phyloP scores from a whole-genome alignment of 2,113 vertebrate genomes.

The Apteryx mantelli region DNA sequence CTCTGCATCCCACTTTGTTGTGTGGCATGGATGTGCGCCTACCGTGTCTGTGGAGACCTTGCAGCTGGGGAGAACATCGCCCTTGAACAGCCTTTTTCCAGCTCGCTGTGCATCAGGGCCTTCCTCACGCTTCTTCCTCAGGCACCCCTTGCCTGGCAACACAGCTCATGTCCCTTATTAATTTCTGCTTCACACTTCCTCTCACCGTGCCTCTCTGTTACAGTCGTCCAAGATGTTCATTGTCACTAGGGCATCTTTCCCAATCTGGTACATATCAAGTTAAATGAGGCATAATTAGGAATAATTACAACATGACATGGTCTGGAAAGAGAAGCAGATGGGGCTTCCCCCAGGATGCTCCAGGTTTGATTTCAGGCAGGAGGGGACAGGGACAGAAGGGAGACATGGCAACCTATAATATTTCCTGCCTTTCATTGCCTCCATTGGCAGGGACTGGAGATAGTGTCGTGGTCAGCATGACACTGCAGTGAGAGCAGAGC shows the following conservation, averaged over 20 bases:
- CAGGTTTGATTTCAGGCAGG: slow-evolving; percentile 49
- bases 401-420: background rate
- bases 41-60: background rate
- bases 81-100: background rate
- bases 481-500: background rate
- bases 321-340: slow-evolving; percentile 73
- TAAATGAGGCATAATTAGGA: slow-evolving; percentile 74
- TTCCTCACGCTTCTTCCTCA: background rate
- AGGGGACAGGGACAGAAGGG: background rate
- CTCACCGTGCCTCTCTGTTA: background rate
- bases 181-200: background rate
- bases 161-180: background rate
- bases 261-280: slow-evolving; percentile 55
- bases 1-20: background rate
- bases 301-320: slow-evolving; percentile 71
- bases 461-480: background rate
- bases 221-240: background rate
- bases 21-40: too few species aligned
- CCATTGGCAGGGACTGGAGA: background rate
- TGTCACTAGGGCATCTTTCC: slow-evolving; percentile 43
- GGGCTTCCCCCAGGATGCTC: slow-evolving; percentile 55
- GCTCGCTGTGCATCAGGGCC: background rate
- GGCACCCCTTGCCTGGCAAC: background rate
- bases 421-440: background rate
- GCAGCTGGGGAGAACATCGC: background rate